These are phyloP conservation scores for Daboia siamensis DNA, from an alignment of 2,113 vertebrate genomes.

Conservation along the genomic window DNA sequence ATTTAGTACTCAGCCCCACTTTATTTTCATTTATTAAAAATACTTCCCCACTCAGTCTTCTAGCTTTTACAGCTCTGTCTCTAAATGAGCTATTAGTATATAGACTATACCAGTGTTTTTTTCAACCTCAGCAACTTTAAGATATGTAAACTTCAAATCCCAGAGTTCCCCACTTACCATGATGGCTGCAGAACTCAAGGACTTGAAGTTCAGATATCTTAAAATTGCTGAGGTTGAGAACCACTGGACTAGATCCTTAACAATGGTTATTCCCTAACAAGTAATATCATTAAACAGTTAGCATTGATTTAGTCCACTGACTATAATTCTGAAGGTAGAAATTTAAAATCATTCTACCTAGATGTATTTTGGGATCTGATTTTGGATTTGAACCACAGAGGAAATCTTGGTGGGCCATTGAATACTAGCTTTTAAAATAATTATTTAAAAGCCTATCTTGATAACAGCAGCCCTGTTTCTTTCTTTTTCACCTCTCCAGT, in stretches of 20 bases:
- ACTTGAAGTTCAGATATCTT: not conserved
- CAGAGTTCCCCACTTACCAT: not conserved
- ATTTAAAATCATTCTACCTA: not conserved
- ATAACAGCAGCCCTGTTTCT: not conserved
- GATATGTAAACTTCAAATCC: not conserved
- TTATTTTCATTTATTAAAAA: not conserved
- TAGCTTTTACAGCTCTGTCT: not conserved
- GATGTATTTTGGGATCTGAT: not conserved
- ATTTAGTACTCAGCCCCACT: not conserved
- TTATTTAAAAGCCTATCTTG: not conserved
- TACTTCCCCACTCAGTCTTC: not conserved
- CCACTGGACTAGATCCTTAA: not conserved
- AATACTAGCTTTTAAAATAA: not conserved
- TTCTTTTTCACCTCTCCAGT: not conserved
- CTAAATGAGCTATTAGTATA: not conserved
- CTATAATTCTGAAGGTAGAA: not conserved
- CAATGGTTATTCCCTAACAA: not conserved
- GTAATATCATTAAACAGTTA: not conserved
- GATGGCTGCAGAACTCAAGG: not conserved
- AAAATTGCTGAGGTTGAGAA: not conserved
- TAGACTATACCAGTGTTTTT: not conserved
- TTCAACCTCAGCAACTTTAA: not conserved
- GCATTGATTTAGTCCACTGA: not conserved
- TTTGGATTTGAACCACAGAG: not conserved
- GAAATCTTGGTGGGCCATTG: not conserved